These are phyloP conservation scores for Drosophila bocqueti DNA, from an alignment of 1,140 invertebrate genomes.

Conservation along the genomic window DNA sequence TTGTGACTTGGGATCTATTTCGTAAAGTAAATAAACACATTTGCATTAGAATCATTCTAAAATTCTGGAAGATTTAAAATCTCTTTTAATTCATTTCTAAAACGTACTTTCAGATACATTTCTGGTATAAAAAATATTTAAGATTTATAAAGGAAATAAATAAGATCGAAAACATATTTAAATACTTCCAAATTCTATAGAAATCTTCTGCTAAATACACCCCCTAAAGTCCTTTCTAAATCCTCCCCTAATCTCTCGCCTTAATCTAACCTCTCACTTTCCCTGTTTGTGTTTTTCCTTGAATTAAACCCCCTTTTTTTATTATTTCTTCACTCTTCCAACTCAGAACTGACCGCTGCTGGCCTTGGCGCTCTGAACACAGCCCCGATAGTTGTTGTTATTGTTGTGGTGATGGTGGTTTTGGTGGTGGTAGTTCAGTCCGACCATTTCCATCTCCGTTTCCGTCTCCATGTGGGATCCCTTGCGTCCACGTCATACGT, in stretches of 20 bases:
- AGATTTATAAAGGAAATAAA: background rate
- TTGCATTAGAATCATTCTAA: no score
- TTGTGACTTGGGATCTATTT: background rate
- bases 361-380: constrained; percentile 64
- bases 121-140: background rate
- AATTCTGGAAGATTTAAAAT: no score
- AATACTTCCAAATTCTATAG: background rate
- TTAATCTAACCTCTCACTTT: constrained; percentile 46
- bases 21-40: no score
- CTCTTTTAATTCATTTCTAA: no score
- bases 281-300: constrained; percentile 35
- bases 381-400: constrained; percentile 74
- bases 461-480: constrained; percentile 14
- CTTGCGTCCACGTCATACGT: constrained; percentile 84
- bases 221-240: background rate
- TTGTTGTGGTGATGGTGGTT: constrained; percentile 39
- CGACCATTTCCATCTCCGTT: constrained; percentile 56
- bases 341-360: constrained; percentile 58
- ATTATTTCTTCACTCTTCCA: background rate
- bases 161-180: background rate
- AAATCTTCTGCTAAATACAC: constrained; percentile 1
- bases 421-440: constrained; percentile 44
- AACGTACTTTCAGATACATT: background rate
- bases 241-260: constrained; percentile 6
- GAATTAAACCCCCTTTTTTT: constrained; percentile 36